Evolutionary conservation across 2,113 vertebrate genomes (phyloP).

Genomic region (Elaphurus davidianus): DNA sequence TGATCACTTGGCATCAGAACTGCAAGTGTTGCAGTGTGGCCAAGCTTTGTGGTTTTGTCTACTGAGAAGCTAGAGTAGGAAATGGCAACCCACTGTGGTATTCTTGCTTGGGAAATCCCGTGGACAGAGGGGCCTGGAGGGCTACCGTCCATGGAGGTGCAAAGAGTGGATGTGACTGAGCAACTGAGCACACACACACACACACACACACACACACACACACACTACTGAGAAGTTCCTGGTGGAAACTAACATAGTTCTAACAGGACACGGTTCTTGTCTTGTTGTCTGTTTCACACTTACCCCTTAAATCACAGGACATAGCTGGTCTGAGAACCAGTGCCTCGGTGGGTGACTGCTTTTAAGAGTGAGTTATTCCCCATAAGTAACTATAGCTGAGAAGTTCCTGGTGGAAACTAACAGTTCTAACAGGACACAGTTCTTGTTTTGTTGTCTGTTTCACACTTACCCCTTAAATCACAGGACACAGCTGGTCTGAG

Average conservation of each 20-base stretch:
- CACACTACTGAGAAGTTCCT: background rate
- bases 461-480: background rate
- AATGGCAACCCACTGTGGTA: background rate
- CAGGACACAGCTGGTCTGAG: background rate
- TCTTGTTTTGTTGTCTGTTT: background rate
- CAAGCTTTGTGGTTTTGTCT: background rate
- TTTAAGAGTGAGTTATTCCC: background rate
- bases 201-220: rapidly evolving
- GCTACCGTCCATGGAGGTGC: background rate
- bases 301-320: background rate
- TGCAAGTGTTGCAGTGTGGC: no score
- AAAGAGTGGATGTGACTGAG: background rate
- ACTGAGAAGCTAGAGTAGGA: background rate
- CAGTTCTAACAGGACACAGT: background rate
- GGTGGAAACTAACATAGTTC: background rate
- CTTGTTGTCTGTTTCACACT: background rate
- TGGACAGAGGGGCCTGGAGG: background rate
- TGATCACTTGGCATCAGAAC: background rate
- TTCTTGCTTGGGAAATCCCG: background rate
- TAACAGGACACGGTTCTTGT: background rate
- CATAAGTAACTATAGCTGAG: background rate
- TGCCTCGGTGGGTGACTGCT: background rate
- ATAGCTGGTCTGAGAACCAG: background rate
- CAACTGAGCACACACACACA: rapidly evolving
- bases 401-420: background rate